Conservation (phyloP, 2,888 invertebrate genomes). For the Caenorhabditis angaria region DNA sequence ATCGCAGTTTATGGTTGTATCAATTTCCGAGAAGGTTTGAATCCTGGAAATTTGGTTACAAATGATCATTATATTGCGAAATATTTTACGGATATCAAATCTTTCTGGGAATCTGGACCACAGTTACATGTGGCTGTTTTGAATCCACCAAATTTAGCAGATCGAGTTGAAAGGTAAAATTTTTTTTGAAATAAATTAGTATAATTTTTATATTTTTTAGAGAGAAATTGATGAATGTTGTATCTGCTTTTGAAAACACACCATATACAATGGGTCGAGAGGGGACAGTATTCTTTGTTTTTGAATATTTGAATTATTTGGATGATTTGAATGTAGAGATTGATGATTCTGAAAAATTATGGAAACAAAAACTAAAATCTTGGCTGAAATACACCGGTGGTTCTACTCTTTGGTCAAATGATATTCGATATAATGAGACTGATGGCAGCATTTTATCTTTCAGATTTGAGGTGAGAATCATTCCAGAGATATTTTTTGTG, state of each 20-base stretch:
- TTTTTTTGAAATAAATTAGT: conserved; percentile 38
- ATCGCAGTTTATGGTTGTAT: conserved; percentile 77
- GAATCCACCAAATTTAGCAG: conserved; percentile 65
- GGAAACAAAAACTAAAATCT: conserved; percentile 66
- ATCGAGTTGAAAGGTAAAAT: conserved; percentile 29
- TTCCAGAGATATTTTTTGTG: too few relatives aligned
- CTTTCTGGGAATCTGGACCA: conserved; percentile 68
- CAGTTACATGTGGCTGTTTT: conserved; percentile 68
- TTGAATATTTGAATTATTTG: conserved; percentile 68
- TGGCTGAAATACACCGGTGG: conserved; percentile 71
- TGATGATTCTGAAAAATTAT: conserved; percentile 67
- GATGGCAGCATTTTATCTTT: conserved; percentile 54
- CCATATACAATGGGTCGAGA: conserved; percentile 68
- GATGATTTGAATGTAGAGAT: conserved; percentile 68
- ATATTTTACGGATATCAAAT: conserved; percentile 67
- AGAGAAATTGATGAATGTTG: conserved; percentile 54
- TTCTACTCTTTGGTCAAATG: conserved; percentile 65
- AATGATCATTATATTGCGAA: conserved; percentile 69
- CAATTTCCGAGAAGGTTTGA: conserved; percentile 65
- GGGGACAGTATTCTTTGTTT: conserved; percentile 70
- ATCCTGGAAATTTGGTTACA: conserved; percentile 70
- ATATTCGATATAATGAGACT: conserved; percentile 62
- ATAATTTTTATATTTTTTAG: conserved; percentile 10
- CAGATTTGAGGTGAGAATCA: conserved; percentile 63
- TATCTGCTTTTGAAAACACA: conserved; percentile 67